phyloP scores from a whole-genome alignment of 2,888 invertebrate species.

The Limenitis camilla region DNA sequence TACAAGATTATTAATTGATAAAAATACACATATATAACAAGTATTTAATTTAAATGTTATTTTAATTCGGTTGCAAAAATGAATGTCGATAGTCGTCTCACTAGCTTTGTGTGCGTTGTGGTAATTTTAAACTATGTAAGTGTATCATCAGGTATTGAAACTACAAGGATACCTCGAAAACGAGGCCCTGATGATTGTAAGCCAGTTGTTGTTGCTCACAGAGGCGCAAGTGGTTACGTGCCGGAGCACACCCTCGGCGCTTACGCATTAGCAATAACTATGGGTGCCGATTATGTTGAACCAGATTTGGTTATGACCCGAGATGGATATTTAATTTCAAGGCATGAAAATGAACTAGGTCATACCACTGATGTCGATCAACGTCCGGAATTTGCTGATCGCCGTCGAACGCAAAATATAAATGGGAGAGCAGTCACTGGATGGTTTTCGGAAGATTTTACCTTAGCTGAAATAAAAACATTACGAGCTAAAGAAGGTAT shows the following conservation, averaged over 20 bases:
- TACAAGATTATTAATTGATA: not conserved
- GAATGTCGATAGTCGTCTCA: conserved; percentile 7
- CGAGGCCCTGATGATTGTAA: conserved; percentile 36
- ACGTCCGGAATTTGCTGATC: conserved; percentile 46
- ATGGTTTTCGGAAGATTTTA: conserved; percentile 67
- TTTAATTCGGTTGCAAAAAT: not conserved
- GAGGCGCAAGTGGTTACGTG: conserved; percentile 63
- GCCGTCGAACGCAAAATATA: conserved; percentile 44
- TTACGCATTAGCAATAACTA: conserved; percentile 56
- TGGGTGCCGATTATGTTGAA: conserved; percentile 64
- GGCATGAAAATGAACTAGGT: conserved; percentile 59
- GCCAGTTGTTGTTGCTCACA: conserved; percentile 51
- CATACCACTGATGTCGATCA: conserved; percentile 49
- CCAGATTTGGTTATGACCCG: conserved; percentile 63
- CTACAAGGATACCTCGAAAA: not conserved
- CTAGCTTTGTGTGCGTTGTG: conserved; percentile 3
- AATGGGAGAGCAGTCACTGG: conserved; percentile 43
- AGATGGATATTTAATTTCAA: conserved; percentile 50
- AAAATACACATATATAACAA: conserved; percentile 3
- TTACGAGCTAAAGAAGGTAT: conserved; percentile 52
- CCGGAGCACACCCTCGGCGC: conserved; percentile 64
- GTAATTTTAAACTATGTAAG: not conserved
- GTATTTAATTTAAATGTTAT: not conserved
- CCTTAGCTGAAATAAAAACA: conserved; percentile 56
- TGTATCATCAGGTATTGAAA: not conserved